Base-by-base conservation (phyloP, 2,888 invertebrate species). In the Eupithecia insigniata region DNA sequence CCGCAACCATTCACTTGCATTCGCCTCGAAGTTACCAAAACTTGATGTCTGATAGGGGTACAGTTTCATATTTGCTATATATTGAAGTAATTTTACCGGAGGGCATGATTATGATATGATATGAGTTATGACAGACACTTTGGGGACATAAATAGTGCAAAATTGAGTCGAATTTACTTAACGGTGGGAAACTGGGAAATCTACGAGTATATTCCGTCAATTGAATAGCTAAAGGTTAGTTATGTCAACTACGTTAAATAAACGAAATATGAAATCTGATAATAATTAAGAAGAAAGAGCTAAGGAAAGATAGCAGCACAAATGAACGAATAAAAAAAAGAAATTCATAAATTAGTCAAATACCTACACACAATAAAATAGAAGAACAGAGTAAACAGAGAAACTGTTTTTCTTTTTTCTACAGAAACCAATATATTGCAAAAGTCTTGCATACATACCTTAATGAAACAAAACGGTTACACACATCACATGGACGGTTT, bases 81-180 rank as follows among this genome's bases (percentile, higher is more conserved):
- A 62, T 69, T 18, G 66, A 69, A 32, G 61, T 69, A 43, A 61
- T 69, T 71, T 36, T 32, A 34, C 69, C 51, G 6, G 34, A 36
- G 65, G 68, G 69, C 55, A 39, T 51, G n/a, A 51, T 65, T 69
- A 69, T n/a, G n/a, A n/a, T n/a, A n/a, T n/a, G n/a, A n/a, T n/a
- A n/a, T n/a, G n/a, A n/a, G n/a, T n/a, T n/a, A n/a, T 66, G 36
- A 61, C 34, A 36, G 69, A 67, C 66, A 64, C 28, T 66, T 67
- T 69, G 36, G 22, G 36, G 39, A 61, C 66, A 61, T 36, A 18
- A 36, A 72, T 65, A 55, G 39, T 67, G 28, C 67, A 26, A 67
- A 67, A 60, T 51, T 66, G 51, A 30, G 36, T 36, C 14, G 36
- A 51, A 22, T 51, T 30, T 51, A 34, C 32, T 26, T 10, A 43